Evolutionary conservation across 2,113 vertebrate genomes (phyloP).

Genomic region (Anarrhichthys ocellatus): DNA sequence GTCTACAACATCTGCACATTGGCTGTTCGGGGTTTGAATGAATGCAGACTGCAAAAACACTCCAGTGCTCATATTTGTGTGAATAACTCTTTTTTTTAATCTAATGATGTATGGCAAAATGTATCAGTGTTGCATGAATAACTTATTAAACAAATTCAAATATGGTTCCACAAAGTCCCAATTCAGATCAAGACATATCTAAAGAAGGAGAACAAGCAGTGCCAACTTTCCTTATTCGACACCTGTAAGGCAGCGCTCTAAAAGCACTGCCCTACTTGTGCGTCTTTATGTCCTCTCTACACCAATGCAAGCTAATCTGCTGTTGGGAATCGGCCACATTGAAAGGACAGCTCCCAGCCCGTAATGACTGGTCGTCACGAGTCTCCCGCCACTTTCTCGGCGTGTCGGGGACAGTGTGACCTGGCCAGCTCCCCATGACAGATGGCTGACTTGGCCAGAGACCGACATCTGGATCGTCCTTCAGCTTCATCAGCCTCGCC

Average conservation of each 20-base stretch:
- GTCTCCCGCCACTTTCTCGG: conserved; percentile 26
- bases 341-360: conserved; percentile 45
- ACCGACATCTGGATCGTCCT: conserved; percentile 74
- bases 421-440: conserved; percentile 64
- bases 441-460: conserved; percentile 71
- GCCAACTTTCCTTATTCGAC: not conserved
- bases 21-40: not conserved
- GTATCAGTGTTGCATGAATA: not conserved
- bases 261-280: not conserved
- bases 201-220: not conserved
- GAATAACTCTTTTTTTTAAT: not conserved
- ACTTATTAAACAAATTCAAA: not conserved
- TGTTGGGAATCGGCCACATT: conserved; percentile 27
- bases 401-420: conserved; percentile 40
- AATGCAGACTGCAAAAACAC: not conserved
- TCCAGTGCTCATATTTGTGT: not conserved
- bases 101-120: not conserved
- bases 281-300: conserved; percentile 6
- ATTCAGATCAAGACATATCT: conserved; percentile 15
- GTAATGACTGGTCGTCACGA: conserved; percentile 54
- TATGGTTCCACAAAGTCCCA: not conserved
- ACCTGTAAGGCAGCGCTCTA: not conserved
- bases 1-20: not conserved
- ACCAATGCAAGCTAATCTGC: conserved; percentile 11
- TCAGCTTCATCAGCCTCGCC: conserved; percentile 56